Base-by-base conservation (phyloP, 2,888 invertebrate species). In the Apomyelois bistriatella region DNA sequence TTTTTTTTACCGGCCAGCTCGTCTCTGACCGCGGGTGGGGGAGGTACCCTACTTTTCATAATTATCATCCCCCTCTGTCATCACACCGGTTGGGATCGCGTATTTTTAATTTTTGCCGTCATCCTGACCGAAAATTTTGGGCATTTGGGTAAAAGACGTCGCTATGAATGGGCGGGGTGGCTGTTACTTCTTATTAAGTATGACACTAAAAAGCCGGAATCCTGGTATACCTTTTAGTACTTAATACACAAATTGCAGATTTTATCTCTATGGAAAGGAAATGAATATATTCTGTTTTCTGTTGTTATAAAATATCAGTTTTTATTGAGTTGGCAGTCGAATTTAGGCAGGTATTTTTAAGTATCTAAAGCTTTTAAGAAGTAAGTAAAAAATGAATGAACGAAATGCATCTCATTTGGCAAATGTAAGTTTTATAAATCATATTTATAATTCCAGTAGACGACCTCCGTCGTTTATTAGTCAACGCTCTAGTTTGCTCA, bases 181-280 rank as follows among this genome's bases (percentile, higher is more conserved):
- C 67, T 76, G 76, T 79, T 74, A 70, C 70, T 77, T 77, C 74
- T 81, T 79, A 79, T 83, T 82, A 85, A 72, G 64, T 68, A 56
- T 56, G 73, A 71, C 74, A 73, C 68, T 78, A 76, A 81, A 76
- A 74, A 72, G 70, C 43, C 48, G 55, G 43, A 42, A 57, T 54
- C 50, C 55, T 56, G 53, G 54, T 60, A 66, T 65, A 69, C 61
- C 60, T 60, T 60, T 57, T 56, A 54, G 52, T 57, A 22, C 22
- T 22, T 22, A 53, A 59, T 62, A 63, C 61, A 64, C 60, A 66
- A 68, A 69, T 67, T 65, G 61, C 59, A 58, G 40, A 40, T 40
- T 40, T 40, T 40, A 16, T 40, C 40, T 16, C 7, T 40, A 0
- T 6, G 63, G 55, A 59, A 57, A 60, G 62, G 59, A 61, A 62